Conservation (phyloP, 2,113 vertebrate species). For the Phodopus roborovskii region DNA sequence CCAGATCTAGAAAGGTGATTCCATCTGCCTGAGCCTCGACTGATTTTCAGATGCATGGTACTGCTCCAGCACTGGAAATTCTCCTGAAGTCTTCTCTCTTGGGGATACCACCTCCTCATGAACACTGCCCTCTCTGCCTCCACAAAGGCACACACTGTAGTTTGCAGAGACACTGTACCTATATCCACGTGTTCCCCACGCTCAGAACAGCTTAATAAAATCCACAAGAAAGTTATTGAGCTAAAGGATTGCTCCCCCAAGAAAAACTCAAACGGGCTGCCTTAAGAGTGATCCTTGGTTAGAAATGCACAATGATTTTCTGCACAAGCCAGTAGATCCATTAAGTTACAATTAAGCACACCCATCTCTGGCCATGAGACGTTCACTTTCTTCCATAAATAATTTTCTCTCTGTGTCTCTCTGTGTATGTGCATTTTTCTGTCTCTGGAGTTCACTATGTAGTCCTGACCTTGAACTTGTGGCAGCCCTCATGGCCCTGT, state of each 20-base stretch:
- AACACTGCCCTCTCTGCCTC: not conserved
- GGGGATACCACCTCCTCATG: not conserved
- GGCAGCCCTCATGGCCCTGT: not conserved
- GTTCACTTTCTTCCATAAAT: not conserved
- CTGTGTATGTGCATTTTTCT: not conserved
- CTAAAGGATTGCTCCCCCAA: no score
- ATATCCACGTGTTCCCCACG: not conserved
- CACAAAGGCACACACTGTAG: not conserved
- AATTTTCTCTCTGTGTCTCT: not conserved
- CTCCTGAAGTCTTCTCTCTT: not conserved
- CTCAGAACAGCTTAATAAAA: not conserved
- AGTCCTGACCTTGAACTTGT: not conserved
- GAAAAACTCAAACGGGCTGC: not conserved
- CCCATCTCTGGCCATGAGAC: not conserved
- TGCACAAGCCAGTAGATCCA: not conserved
- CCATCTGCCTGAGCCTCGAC: not conserved
- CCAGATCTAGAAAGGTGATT: not conserved
- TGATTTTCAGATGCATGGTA: not conserved
- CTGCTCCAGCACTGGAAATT: not conserved
- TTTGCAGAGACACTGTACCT: not conserved
- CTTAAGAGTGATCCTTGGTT: not conserved
- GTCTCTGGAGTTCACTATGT: not conserved
- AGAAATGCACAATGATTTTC: conserved; percentile 19
- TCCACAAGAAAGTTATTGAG: not conserved
- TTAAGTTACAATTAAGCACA: not conserved